Base-by-base conservation (phyloP, 1,140 invertebrate genomes). In the Phenacoccus solenopsis region DNA sequence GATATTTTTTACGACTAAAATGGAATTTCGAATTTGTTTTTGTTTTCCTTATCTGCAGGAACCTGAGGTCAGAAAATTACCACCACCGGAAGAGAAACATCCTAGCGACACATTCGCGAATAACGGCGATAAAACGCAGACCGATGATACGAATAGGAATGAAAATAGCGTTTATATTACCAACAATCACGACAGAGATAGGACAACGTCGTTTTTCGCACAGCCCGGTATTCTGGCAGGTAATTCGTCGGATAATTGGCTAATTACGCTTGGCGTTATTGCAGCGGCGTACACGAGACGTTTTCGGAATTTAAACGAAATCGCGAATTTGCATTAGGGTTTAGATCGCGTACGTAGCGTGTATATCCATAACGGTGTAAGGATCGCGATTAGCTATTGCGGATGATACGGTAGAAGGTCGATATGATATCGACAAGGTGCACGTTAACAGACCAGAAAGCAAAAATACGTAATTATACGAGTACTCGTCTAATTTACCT, bases 171-270 rank as follows among this genome's bases (percentile, higher is more conserved):
- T 71, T 1, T 71, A 71, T 22, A 71, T 71, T 28, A 71, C 32
- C 49, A 35, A 64, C 10, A 71, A 67, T 27, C 67, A 28, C 25
- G 38, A 71, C 27, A 67, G 67, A 76, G 90, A 92, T 76, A 84
- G 88, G 76, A 86, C 89, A 73, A 88, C 90, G 74, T 92, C 91
- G 73, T 94, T 96, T 84, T 94, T 96, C 79, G 90, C 90, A 73
- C 93, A 96, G 80, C 94, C 94, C 38, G 93, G 93, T 75, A 94
- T 96, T 70, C 83, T 97, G 74, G 93, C 93, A 79, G 94, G 94
- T 96, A 81, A 79, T 76, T 75, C 70, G 28, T 67, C 61, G 32
- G 67, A 35, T 56, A 57, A 25, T 69, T 64, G 64, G 28, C 24
- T n/a, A n/a, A n/a, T n/a, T n/a, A n/a, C n/a, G n/a, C n/a, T n/a